Conservation (phyloP, 2,797 vertebrate genomes). For the Spheniscus humboldti region DNA sequence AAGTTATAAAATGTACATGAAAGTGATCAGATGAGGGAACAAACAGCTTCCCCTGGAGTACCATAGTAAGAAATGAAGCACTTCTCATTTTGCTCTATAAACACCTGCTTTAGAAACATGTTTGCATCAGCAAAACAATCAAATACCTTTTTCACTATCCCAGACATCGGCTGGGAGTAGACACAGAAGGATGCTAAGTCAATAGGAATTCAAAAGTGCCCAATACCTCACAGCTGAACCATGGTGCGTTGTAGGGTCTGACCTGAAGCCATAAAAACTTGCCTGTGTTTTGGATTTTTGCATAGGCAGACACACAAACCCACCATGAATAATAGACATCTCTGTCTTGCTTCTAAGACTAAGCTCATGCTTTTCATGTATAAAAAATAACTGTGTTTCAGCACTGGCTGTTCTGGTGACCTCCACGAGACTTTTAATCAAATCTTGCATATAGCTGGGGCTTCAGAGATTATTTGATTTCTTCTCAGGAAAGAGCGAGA, state of each 20-base stretch:
- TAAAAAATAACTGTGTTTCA: background rate
- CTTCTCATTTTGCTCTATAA: background rate
- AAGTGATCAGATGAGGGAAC: background rate
- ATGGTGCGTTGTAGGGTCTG: background rate
- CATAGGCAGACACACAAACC: background rate
- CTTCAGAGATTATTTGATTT: constrained; percentile 50
- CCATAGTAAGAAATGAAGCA: background rate
- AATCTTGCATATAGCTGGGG: background rate
- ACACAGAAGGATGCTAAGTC: background rate
- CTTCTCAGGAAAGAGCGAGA: constrained; percentile 13
- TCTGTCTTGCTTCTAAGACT: background rate
- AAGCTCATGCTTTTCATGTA: background rate
- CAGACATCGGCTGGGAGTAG: background rate
- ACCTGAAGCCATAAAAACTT: background rate
- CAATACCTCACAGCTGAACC: background rate
- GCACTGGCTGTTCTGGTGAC: background rate
- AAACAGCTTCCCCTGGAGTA: background rate
- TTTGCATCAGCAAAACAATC: background rate
- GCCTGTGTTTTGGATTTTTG: background rate
- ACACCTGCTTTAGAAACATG: background rate
- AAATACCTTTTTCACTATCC: background rate
- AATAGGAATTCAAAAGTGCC: background rate
- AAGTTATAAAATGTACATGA: background rate
- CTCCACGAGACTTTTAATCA: constrained; percentile 53
- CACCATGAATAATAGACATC: background rate